Percentiles rank a stretch among this genome's conserved stretches.
These are phyloP conservation scores for Maconellicoccus hirsutus DNA, from an alignment of 1,140 invertebrate genomes.

Conservation along the genomic window DNA sequence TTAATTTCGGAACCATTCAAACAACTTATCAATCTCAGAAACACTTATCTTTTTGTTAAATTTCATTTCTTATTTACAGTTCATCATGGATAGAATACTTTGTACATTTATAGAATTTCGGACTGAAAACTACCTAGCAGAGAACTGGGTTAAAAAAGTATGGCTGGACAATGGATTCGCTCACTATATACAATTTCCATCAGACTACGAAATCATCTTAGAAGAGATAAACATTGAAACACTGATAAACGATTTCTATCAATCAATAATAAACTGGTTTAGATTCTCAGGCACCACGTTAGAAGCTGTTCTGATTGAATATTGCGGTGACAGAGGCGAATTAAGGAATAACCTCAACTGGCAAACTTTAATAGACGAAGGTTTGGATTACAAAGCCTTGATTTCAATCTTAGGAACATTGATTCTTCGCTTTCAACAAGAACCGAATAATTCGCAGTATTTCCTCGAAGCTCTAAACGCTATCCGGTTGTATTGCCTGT, in stretches of 20 bases:
- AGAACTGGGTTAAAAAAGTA: not conserved
- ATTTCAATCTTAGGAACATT: slow-evolving; percentile 42
- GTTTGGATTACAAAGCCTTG: slow-evolving; percentile 39
- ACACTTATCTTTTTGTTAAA: too few relatives aligned
- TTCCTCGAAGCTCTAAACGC: slow-evolving; percentile 37
- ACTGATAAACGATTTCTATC: not conserved
- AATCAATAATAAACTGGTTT: not conserved
- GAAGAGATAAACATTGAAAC: not conserved
- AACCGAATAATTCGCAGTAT: slow-evolving; percentile 33
- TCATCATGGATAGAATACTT: not conserved
- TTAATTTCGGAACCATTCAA: too few relatives aligned
- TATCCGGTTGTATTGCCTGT: slow-evolving; percentile 38
- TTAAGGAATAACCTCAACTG: slow-evolving; percentile 31
- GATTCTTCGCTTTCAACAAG: slow-evolving; percentile 38
- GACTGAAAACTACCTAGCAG: not conserved
- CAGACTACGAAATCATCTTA: not conserved
- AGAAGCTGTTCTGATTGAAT: not conserved
- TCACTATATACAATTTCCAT: not conserved
- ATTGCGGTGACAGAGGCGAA: not conserved
- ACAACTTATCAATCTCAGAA: too few relatives aligned
- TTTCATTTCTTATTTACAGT: not conserved
- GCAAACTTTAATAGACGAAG: slow-evolving; percentile 39
- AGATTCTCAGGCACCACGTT: not conserved
- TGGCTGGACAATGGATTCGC: not conserved
- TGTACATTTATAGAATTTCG: not conserved